These are phyloP conservation scores for Lordiphosa mommai DNA, from an alignment of 1,140 invertebrate species.

Conservation along the genomic window DNA sequence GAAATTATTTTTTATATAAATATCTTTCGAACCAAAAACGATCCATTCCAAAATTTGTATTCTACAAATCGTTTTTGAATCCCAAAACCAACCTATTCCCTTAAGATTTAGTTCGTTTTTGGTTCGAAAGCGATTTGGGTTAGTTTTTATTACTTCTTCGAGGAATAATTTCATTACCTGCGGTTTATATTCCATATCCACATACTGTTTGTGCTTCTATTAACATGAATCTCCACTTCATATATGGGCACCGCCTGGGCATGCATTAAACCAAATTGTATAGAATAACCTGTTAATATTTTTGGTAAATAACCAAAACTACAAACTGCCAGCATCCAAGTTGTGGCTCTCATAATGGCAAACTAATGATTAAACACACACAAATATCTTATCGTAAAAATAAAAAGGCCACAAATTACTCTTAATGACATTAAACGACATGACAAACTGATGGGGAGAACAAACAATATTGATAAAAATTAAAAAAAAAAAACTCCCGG, in stretches of 20 bases:
- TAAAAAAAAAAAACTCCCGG: background rate
- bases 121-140: background rate
- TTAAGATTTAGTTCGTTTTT: too few relatives aligned
- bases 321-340: slow-evolving; percentile 13
- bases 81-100: too few relatives aligned
- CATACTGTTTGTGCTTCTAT: background rate
- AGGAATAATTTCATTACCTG: slow-evolving; percentile 22
- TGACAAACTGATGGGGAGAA: background rate
- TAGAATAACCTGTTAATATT: slow-evolving; percentile 16
- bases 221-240: slow-evolving; percentile 23
- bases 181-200: slow-evolving; percentile 21
- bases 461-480: background rate
- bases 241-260: slow-evolving; percentile 34
- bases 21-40: too few relatives aligned
- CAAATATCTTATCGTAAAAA: background rate
- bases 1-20: too few relatives aligned
- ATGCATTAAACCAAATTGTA: slow-evolving; percentile 40
- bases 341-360: background rate
- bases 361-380: slow-evolving; percentile 1
- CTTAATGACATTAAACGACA: background rate
- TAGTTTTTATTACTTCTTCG: background rate
- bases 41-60: too few relatives aligned
- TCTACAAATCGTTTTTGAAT: too few relatives aligned
- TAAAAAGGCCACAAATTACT: background rate
- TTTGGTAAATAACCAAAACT: background rate